Percentiles rank a stretch among this genome's conserved stretches.
Evolutionary conservation across 2,797 vertebrate species (phyloP).

Genomic region (Hoplostethus atlanticus): DNA sequence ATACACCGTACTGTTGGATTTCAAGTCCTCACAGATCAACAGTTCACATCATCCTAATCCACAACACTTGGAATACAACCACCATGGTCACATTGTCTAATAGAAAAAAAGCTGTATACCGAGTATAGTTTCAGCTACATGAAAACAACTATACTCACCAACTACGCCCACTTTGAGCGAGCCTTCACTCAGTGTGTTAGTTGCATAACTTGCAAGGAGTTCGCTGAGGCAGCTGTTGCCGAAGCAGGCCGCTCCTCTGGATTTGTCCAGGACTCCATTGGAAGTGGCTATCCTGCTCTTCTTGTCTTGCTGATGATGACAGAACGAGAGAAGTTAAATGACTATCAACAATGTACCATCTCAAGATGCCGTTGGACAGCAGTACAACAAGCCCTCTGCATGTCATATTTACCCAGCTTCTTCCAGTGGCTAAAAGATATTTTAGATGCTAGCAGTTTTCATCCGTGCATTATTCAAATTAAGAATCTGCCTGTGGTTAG

Average conservation of each 20-base stretch:
- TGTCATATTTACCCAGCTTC: not conserved
- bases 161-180: constrained; percentile 90
- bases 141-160: constrained; percentile 81
- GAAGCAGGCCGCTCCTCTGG: constrained; percentile 78
- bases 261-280: constrained; percentile 72
- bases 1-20: not conserved
- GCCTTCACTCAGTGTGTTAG: constrained; percentile 54
- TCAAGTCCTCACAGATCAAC: not conserved
- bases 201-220: constrained; percentile 80
- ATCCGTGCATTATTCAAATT: no score
- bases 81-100: no score
- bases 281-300: constrained; percentile 72
- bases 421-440: no score
- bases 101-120: no score
- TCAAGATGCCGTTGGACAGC: no score
- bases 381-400: not conserved
- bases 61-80: not conserved
- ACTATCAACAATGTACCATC: not conserved
- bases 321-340: not conserved
- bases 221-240: constrained; percentile 85
- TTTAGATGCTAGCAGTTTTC: no score
- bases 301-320: constrained; percentile 73
- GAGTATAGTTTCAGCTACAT: not conserved
- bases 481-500: no score
- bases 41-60: no score